Conservation (phyloP, 2,888 invertebrate genomes). For the Meiosimyza platycephala region DNA sequence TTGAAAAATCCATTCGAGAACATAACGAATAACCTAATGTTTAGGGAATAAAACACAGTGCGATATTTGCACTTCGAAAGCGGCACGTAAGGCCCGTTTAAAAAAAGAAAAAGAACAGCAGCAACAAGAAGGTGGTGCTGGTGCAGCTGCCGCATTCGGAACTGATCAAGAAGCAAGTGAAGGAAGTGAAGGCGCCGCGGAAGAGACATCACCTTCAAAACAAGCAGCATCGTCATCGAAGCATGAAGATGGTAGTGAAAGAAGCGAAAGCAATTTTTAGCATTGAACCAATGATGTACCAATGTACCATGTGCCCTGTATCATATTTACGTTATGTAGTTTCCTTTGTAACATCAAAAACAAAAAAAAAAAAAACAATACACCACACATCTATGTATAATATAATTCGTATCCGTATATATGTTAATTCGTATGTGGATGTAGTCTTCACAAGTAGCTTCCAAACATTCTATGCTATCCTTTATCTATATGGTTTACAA, state of each 20-base stretch:
- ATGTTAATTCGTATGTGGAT: no score
- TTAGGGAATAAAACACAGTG: conserved; percentile 92
- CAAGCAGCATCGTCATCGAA: conserved; percentile 45
- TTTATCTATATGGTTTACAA: no score
- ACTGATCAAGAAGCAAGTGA: conserved; percentile 47
- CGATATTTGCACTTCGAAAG: conserved; percentile 84
- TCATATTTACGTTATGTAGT: not conserved
- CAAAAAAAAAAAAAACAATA: no score
- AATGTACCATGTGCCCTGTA: conserved; percentile 24
- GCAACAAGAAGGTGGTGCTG: conserved; percentile 63
- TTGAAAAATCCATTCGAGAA: conserved; percentile 32
- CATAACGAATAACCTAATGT: conserved; percentile 32
- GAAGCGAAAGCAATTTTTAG: not conserved
- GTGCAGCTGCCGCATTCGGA: conserved; percentile 61
- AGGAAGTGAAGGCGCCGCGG: conserved; percentile 57
- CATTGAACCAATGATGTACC: conserved; percentile 9
- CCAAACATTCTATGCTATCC: no score
- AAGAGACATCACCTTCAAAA: conserved; percentile 64
- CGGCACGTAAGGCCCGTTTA: conserved; percentile 75
- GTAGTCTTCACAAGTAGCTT: no score
- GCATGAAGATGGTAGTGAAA: conserved; percentile 60
- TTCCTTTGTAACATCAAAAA: no score
- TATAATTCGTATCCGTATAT: no score
- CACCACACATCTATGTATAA: no score
- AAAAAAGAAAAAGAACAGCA: conserved; percentile 73